Base-by-base conservation (phyloP, 2,888 invertebrate genomes). In the Sarcophaga rosellei region DNA sequence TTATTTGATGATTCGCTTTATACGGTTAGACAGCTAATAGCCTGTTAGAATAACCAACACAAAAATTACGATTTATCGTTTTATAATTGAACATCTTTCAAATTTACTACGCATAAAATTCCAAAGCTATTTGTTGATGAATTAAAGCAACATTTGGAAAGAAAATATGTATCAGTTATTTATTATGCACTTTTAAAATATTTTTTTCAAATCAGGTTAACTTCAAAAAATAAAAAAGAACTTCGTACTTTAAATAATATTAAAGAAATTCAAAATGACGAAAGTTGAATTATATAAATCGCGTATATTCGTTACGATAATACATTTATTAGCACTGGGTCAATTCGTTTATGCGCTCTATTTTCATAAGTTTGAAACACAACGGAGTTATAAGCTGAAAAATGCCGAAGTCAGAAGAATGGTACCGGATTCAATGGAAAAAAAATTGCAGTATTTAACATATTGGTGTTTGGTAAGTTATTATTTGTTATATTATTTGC, bases 381-480 rank as follows among this genome's bases (percentile, higher is more conserved):
- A 91, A 35, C 89, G 91, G 45, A 92, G 91, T 81, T 91, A 90
- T 53, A 92, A 93, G 82, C 85, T 91, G 0, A 90, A 91, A 84
- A 90, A 90, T 35, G 90, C 89, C 15, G 73, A 86, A 20, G 88
- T 87, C 75, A 90, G 90, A 10, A 89, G 89, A 25, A 85, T 95
- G 84, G 90, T 93, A 23, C 92, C 92, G 25, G 91, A 91, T 84
- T 92, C 92, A 70, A 53, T 90, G 93, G 91, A 91, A 35, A 93
- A 93, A 69, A 93, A 93, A 80, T 63, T 92, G 25, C 92, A 93
- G 88, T 94, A 92, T 89, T 91, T 94, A 79, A 94, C 94, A 47
- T 94, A 94, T 89, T 94, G 94, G 94, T 93, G 94, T 89, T 90
- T 94, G 93, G 94, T 94, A 91, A 94, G 94, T 93, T 20, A 61